These are phyloP conservation scores for Plotosus lineatus DNA, from an alignment of 2,113 vertebrate genomes.

Conservation along the genomic window DNA sequence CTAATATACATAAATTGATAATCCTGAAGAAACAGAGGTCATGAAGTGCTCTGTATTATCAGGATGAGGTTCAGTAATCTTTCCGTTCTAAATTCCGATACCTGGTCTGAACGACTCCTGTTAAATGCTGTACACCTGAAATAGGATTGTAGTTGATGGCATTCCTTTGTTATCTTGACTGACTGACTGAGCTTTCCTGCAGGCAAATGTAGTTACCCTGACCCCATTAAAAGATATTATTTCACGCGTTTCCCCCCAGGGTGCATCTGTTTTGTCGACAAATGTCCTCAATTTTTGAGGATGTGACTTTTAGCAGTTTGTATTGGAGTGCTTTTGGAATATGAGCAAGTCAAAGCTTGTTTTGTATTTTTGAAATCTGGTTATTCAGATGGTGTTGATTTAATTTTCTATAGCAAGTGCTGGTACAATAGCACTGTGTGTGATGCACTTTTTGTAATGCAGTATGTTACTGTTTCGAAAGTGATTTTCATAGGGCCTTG, in stretches of 20 bases:
- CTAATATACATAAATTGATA: background rate
- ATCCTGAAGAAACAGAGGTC: background rate
- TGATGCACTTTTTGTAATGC: background rate
- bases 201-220: slow-evolving; percentile 15
- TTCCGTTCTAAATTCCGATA: background rate
- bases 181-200: slow-evolving; percentile 10
- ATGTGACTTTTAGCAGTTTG: slow-evolving; percentile 14
- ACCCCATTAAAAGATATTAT: slow-evolving; percentile 26
- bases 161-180: slow-evolving; percentile 5
- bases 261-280: slow-evolving; percentile 24
- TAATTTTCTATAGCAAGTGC: background rate
- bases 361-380: background rate
- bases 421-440: background rate
- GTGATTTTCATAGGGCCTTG: background rate
- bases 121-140: background rate
- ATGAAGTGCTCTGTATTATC: background rate
- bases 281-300: slow-evolving; percentile 10
- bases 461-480: background rate
- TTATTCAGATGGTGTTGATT: background rate
- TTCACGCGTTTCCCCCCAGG: slow-evolving; percentile 33
- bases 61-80: background rate
- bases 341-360: too few relatives aligned
- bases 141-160: background rate
- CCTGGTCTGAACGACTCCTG: background rate
- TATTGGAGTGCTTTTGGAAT: background rate